Percentiles rank a stretch among this genome's conserved stretches.
These are phyloP conservation scores for Melolontha melolontha DNA, from an alignment of 2,888 invertebrate species.

Conservation along the genomic window DNA sequence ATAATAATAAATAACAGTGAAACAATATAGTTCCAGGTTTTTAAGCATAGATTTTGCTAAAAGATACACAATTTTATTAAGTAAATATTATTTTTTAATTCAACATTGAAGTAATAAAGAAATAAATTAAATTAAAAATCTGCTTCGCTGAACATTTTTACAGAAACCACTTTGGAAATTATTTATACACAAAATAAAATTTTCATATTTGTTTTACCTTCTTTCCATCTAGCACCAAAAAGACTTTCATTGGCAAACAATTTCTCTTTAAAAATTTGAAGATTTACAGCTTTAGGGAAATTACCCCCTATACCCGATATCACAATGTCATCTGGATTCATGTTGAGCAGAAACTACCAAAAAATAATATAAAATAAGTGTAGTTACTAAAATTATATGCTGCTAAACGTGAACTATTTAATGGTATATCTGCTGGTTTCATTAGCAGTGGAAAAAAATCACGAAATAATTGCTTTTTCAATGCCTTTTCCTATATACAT, in stretches of 20 bases:
- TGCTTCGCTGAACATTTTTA: no score
- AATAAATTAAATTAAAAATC: no score
- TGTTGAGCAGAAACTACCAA: neutral
- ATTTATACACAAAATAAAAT: neutral
- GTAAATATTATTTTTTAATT: no score
- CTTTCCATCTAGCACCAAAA: slow-evolving; percentile 59
- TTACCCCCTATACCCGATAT: slow-evolving; percentile 69
- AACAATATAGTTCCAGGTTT: no score
- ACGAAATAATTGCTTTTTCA: neutral
- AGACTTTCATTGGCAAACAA: slow-evolving; percentile 64
- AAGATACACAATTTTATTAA: no score
- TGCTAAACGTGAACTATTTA: no score
- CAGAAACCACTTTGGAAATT: no score
- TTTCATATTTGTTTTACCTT: slow-evolving; percentile 53
- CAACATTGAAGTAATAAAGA: no score
- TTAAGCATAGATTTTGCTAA: no score
- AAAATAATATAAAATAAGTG: neutral
- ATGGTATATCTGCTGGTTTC: neutral
- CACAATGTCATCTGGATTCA: slow-evolving; percentile 57
- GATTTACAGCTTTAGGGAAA: slow-evolving; percentile 72
- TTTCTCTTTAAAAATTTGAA: slow-evolving; percentile 71
- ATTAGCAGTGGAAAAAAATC: neutral
- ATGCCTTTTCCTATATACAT: neutral
- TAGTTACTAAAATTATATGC: neutral
- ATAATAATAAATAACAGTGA: neutral